Evolutionary conservation across 2,797 vertebrate species (phyloP).

Genomic region (Morelia viridis): DNA sequence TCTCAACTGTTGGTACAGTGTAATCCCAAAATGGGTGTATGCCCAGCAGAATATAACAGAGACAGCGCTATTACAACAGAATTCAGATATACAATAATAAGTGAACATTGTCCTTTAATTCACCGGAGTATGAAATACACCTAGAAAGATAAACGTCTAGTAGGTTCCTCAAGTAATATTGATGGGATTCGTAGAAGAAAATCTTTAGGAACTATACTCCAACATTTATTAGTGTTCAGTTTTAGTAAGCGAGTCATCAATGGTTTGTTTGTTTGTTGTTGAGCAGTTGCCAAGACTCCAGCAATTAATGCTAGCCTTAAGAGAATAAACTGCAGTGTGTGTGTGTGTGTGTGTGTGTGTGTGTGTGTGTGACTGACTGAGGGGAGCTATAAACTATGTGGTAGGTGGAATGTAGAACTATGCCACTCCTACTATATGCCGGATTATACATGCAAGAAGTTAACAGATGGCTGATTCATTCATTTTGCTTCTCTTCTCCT

Average conservation of each 20-base stretch:
- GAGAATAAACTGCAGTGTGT: conserved; percentile 32
- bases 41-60: background rate
- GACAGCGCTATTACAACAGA: background rate
- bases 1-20: conserved; percentile 6
- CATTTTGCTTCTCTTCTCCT: background rate
- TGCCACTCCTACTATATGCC: conserved; percentile 35
- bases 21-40: conserved; percentile 1
- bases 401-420: conserved; percentile 23
- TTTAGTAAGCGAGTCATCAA: conserved; percentile 46
- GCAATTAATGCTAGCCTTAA: conserved; percentile 39
- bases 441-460: conserved; percentile 41
- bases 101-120: conserved; percentile 1
- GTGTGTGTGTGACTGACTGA: background rate
- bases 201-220: conserved; percentile 39
- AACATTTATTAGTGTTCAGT: conserved; percentile 50
- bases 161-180: conserved; percentile 43
- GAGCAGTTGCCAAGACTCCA: conserved; percentile 46
- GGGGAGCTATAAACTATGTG: conserved; percentile 39
- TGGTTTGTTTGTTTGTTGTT: conserved; percentile 39
- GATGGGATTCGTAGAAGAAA: conserved; percentile 39
- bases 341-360: too few relatives aligned
- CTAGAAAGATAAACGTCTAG: conserved; percentile 41
- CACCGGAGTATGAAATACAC: conserved; percentile 34
- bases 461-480: conserved; percentile 17
- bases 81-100: background rate